These are phyloP conservation scores for Lepidocolaptes lacrymiger DNA, from an alignment of 2,797 vertebrate genomes.

Conservation along the genomic window DNA sequence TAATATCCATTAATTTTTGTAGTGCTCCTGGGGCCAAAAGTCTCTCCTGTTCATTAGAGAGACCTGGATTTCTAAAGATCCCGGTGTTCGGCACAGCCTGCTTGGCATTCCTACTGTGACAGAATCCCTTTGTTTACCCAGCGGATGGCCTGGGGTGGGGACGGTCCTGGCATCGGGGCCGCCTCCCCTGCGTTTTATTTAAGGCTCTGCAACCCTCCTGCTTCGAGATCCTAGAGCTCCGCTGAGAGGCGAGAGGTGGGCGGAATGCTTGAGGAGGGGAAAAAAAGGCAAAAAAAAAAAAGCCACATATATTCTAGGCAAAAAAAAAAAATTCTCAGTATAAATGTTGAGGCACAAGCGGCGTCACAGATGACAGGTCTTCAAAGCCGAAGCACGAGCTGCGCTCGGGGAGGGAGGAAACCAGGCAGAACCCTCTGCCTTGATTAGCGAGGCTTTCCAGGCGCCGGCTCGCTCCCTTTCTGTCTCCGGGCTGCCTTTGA, in stretches of 20 bases:
- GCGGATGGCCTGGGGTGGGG: neutral
- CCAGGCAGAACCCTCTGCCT: neutral
- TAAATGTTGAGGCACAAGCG: neutral
- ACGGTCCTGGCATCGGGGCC: neutral
- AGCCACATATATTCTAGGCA: neutral
- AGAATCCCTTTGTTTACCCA: neutral
- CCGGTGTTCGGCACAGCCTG: neutral
- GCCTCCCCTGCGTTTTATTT: neutral
- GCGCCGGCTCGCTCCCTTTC: conserved; percentile 8
- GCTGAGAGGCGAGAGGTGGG: neutral
- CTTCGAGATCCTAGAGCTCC: neutral
- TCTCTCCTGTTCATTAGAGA: neutral
- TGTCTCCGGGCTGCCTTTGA: conserved; percentile 56
- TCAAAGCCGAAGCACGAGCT: neutral
- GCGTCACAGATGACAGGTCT: neutral
- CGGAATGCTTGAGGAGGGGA: neutral
- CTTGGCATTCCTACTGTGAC: accelerated
- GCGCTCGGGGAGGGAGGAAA: neutral
- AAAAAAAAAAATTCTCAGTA: neutral
- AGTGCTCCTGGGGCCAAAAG: neutral
- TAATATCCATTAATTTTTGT: conserved; percentile 22
- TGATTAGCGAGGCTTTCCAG: conserved; percentile 24
- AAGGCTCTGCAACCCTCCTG: neutral
- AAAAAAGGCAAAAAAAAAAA: too few relatives aligned
- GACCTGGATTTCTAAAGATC: neutral